Evolutionary conservation across 2,113 vertebrate genomes (phyloP).

Genomic region (Glaucomys volans): DNA sequence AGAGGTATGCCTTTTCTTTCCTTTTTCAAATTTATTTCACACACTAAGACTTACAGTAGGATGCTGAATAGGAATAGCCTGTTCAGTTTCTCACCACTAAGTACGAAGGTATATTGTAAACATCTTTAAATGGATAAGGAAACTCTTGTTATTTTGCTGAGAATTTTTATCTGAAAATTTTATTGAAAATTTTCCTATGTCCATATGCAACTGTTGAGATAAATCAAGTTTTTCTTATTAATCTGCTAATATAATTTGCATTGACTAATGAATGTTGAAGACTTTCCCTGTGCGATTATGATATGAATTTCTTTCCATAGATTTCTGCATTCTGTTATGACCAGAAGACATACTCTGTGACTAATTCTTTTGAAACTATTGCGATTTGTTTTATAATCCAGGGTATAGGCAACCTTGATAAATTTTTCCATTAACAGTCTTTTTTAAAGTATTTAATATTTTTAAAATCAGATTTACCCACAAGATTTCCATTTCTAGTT

Average conservation of each 20-base stretch:
- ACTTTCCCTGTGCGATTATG: neutral
- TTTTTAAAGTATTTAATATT: neutral
- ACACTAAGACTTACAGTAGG: neutral
- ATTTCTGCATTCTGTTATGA: neutral
- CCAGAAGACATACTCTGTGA: neutral
- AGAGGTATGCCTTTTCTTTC: neutral
- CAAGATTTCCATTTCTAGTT: neutral
- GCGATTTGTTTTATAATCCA: neutral
- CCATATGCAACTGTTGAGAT: neutral
- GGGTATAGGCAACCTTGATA: neutral
- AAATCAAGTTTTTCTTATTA: neutral
- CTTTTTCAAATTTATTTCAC: neutral
- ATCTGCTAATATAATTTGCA: neutral
- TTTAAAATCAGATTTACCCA: neutral
- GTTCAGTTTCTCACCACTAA: neutral
- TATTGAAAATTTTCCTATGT: neutral
- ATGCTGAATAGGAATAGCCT: rapidly evolving
- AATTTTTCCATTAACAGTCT: neutral
- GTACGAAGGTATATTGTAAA: neutral
- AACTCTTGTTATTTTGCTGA: neutral
- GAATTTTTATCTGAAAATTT: neutral
- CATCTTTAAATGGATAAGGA: neutral
- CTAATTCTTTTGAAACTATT: neutral
- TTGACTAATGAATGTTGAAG: neutral
- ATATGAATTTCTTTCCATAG: neutral